These are phyloP conservation scores for Gordius sp. DNA, from an alignment of 2,888 invertebrate genomes.

Conservation along the genomic window DNA sequence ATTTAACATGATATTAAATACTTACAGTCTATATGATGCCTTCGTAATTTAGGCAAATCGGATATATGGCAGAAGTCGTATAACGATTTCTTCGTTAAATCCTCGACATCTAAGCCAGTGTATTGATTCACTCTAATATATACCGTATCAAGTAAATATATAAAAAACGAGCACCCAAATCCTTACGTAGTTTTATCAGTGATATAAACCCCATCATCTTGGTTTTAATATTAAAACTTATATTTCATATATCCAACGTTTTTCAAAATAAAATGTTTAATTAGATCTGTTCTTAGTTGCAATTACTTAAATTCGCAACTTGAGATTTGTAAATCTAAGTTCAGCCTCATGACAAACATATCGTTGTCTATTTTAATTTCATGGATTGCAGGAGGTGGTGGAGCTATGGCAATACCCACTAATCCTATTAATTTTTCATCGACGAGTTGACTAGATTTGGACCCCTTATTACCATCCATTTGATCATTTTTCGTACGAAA, in stretches of 20 bases:
- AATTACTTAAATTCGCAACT: conserved; percentile 79
- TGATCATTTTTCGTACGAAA: conserved; percentile 1
- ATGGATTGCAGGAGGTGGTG: conserved; percentile 84
- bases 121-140: not conserved
- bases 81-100: conserved; percentile 66
- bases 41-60: conserved; percentile 68
- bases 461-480: not conserved
- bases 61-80: conserved; percentile 82
- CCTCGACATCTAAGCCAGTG: conserved; percentile 41
- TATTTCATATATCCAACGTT: too few relatives aligned
- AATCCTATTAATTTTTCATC: conserved; percentile 41
- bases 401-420: conserved; percentile 75
- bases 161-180: too few relatives aligned
- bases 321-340: conserved; percentile 77
- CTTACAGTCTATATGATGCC: conserved; percentile 84
- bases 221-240: too few relatives aligned
- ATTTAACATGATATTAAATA: conserved; percentile 24
- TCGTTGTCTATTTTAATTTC: conserved; percentile 67
- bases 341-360: conserved; percentile 65
- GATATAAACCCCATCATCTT: too few relatives aligned
- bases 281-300: too few relatives aligned
- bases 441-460: too few relatives aligned
- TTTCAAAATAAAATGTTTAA: too few relatives aligned
- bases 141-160: too few relatives aligned
- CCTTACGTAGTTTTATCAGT: too few relatives aligned